Evolutionary conservation across 2,888 invertebrate genomes (phyloP).

Genomic region (Keiferia lycopersicella): DNA sequence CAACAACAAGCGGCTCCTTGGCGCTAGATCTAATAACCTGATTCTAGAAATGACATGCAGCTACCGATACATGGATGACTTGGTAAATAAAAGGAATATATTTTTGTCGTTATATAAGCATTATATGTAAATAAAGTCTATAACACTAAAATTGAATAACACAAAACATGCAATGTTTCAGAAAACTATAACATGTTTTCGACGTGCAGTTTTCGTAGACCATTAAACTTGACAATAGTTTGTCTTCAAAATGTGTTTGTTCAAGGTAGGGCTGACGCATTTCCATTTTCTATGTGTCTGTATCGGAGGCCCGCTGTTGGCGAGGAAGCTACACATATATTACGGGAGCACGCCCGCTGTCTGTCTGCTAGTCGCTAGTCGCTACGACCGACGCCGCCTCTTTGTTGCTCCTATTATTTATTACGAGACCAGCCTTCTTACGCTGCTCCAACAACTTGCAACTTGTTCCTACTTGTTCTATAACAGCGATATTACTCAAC

Average conservation of each 20-base stretch:
- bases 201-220: not conserved
- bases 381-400: conserved; percentile 14
- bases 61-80: not conserved
- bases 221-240: conserved; percentile 1
- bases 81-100: not conserved
- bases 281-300: not conserved
- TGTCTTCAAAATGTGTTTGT: not conserved
- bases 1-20: conserved; percentile 15
- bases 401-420: conserved; percentile 20
- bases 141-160: no score
- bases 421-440: conserved; percentile 9
- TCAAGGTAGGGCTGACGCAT: not conserved
- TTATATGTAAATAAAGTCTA: no score
- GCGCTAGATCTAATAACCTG: not conserved
- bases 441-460: not conserved
- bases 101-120: not conserved
- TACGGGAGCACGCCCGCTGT: conserved; percentile 18
- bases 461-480: not conserved
- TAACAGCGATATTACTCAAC: conserved; percentile 2
- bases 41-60: not conserved
- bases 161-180: not conserved
- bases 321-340: conserved; percentile 15
- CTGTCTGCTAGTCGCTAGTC: not conserved
- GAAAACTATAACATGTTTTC: no score
- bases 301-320: not conserved